Conservation (phyloP, 2,797 vertebrate species). For the Phrynocephalus forsythii region DNA sequence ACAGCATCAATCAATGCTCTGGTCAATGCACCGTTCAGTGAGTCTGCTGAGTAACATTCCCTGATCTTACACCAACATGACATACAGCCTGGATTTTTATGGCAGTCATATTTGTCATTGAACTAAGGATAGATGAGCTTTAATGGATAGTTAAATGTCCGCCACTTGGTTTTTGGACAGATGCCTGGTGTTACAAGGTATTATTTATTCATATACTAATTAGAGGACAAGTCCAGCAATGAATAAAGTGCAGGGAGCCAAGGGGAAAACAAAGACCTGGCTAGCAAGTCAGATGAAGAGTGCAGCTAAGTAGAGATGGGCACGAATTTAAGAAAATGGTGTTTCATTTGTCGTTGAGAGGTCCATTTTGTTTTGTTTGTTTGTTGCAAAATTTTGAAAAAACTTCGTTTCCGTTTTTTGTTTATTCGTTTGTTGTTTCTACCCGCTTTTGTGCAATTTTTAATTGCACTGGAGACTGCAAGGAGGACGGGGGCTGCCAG, state of each 20-base stretch:
- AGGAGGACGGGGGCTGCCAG: too few species aligned
- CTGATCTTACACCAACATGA: conserved; percentile 23
- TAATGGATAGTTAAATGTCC: conserved; percentile 42
- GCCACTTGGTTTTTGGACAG: conserved; percentile 21
- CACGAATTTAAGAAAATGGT: too few species aligned
- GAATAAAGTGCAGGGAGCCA: not conserved
- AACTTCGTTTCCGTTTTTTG: too few species aligned
- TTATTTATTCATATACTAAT: conserved; percentile 44
- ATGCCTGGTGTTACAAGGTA: conserved; percentile 26
- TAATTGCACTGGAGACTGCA: too few species aligned
- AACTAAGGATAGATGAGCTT: conserved; percentile 32
- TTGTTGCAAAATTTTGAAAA: too few species aligned
- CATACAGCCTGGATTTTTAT: conserved; percentile 58
- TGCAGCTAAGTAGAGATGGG: not conserved
- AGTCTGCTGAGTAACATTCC: conserved; percentile 51
- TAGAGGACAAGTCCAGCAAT: conserved; percentile 13
- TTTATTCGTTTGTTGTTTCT: too few species aligned
- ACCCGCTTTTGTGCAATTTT: too few species aligned
- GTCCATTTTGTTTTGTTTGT: too few species aligned
- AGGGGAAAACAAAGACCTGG: not conserved
- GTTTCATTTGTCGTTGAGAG: too few species aligned
- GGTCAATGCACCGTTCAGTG: conserved; percentile 50
- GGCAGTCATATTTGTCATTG: conserved; percentile 42
- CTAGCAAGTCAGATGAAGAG: fast-evolving
- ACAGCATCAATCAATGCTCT: conserved; percentile 46